Conservation (phyloP, 2,888 invertebrate genomes). For the Caenorhabditis sp. region DNA sequence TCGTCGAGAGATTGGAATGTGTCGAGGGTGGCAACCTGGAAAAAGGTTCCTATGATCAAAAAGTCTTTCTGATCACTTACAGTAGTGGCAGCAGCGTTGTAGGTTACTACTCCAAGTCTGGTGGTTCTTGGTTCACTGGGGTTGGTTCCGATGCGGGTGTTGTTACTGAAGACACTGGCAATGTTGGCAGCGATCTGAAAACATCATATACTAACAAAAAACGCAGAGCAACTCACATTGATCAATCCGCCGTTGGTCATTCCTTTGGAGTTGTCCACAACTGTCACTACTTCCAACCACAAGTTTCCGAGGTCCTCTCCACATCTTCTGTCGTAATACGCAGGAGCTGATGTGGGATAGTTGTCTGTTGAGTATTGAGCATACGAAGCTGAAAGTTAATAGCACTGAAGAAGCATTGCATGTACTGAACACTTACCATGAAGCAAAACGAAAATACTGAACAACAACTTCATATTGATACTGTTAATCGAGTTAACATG, state of each 20-base stretch:
- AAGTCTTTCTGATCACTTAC: conserved; percentile 6
- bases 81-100: conserved; percentile 16
- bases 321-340: conserved; percentile 41
- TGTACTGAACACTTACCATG: neutral
- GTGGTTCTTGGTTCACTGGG: conserved; percentile 28
- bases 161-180: conserved; percentile 37
- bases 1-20: conserved; percentile 43
- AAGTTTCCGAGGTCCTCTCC: conserved; percentile 47
- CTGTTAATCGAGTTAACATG: conserved; percentile 10
- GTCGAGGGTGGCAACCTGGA: conserved; percentile 34
- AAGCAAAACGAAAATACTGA: conserved; percentile 14
- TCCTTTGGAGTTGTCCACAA: conserved; percentile 60
- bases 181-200: conserved; percentile 49
- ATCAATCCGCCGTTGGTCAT: conserved; percentile 49
- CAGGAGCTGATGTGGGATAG: neutral
- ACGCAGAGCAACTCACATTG: neutral
- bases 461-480: conserved; percentile 13
- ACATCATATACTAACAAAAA: neutral
- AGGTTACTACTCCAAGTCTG: conserved; percentile 56
- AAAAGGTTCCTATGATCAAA: neutral
- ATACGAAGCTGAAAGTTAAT: conserved; percentile 1
- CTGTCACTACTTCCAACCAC: conserved; percentile 58
- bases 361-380: neutral
- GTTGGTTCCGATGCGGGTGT: conserved; percentile 32
- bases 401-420: neutral